Base-by-base conservation (phyloP, 2,797 vertebrate species). In the Buphagus erythrorhynchus region DNA sequence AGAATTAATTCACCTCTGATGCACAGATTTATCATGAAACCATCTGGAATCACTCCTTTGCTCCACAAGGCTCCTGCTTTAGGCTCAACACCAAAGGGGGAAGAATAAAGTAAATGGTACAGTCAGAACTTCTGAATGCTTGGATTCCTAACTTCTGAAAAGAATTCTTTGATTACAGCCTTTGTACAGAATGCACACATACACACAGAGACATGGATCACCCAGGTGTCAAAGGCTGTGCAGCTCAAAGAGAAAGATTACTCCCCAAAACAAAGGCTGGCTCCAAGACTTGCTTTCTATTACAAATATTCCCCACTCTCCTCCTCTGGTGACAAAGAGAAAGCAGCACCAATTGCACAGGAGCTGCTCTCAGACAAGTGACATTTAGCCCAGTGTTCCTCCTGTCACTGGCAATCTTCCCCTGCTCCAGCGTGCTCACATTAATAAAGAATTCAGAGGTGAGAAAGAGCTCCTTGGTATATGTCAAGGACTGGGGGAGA, bases 311-410 rank as follows among this genome's bases (percentile, higher is more conserved):
- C 57, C 29, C 31, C 51, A 4, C 25, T 28, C 31, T 49, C 38
- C 61, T 80, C 48, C 71, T 31, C 57, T 42, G 58, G 59, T 33
- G 74, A 31, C 35, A 78, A 74, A 85, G 31, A 51, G 79, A 57
- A 80, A 45, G 16, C 48, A 46, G 54, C 46, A 24, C 28, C 20
- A 68, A 55, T 9, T 51, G 51, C 46, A 62, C 29, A 49, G 66
- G 29, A 74, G 29, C 55, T 78, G 88, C 61, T 78, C 52, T 82
- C 51, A 84, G 55, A 57, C 61, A 79, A 87, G 81, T 69, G 67
- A 95, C 93, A 92, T 96, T 94, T 89, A 95, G 89, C 92, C 79
- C 55, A 11, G 36, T 21, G 46, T 66, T 93, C 74, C 61, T 88
- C 85, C 36, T 6, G 6, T 59, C 2, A 4, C 73, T 93, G 76